Base-by-base conservation (phyloP, 64 coral and sea anemone species). In the Pocillopora damicornis region DNA sequence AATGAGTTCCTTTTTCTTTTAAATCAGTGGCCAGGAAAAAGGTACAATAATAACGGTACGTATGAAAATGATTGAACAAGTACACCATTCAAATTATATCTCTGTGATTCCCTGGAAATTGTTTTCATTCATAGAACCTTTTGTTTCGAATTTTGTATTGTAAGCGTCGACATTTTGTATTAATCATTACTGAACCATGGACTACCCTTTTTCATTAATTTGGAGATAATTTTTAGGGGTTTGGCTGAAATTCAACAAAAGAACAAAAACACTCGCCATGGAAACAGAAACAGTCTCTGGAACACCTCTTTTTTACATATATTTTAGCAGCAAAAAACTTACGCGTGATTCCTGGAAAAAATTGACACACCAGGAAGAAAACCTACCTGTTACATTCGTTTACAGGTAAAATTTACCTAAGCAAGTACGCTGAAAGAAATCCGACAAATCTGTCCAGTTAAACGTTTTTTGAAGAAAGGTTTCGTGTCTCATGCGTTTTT, bases 141-240 rank as follows among this genome's bases (percentile, higher is more conserved):
- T 63, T 80, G 60, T 80, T 80, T 9, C 6, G 14, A 61, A 1
- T 30, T 80, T 80, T 15, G 60, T 80, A 23, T 26, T 59, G 60
- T 30, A 17, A 36, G 42, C 42, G 7, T 26, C 56, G 59, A 80
- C 78, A 80, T 80, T 63, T 80, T 36, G 78, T 63, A 60, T 16
- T n/a, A 76, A 42, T 36, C 75, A 51, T 63, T 63, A 13, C 16
- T 51, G 6, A 76, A 76, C 17, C 5, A 78, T 60, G 16, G 25
- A 80, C 62, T 80, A 80, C 77, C 58, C 58, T 79, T 79, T 79
- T 56, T 79, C 58, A 78, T n/a, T 6, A 51, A 59, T 59, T 79
- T 23, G 77, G n/a, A 30, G 25, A 30, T 10, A 11, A 26, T 11
- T 71, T 30, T 11, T 10, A 4, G 42, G 11, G 1, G 77, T 79